Conservation (phyloP, 2,797 vertebrate genomes). For the Iguana delicatissima region DNA sequence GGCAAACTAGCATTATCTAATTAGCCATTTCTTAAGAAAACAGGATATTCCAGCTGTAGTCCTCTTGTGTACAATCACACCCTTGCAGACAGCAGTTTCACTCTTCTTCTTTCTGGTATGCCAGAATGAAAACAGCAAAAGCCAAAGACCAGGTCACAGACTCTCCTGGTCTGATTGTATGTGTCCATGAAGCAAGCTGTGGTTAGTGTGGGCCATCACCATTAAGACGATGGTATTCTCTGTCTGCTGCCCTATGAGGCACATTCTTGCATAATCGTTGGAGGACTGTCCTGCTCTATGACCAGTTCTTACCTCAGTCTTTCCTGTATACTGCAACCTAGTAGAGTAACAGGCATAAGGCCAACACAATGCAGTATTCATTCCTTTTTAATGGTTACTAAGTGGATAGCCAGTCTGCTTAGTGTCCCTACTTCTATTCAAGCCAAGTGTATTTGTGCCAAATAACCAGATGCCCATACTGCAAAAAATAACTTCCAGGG, state of each 20-base stretch:
- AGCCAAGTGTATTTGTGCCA: conserved; percentile 40
- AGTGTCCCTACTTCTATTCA: conserved; percentile 38
- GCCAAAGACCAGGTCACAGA: background rate
- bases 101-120: background rate
- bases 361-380: conserved; percentile 42
- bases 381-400: conserved; percentile 45
- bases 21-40: background rate
- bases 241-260: background rate
- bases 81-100: background rate
- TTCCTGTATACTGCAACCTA: background rate
- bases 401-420: conserved; percentile 48
- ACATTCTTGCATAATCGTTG: background rate
- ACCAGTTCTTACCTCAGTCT: background rate
- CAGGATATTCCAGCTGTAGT: background rate
- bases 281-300: background rate
- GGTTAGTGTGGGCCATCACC: background rate
- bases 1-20: background rate
- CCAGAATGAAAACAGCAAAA: conserved; percentile 4
- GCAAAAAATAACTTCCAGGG: conserved; percentile 40
- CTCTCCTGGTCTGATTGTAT: background rate
- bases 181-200: background rate
- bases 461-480: conserved; percentile 46
- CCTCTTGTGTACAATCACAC: background rate
- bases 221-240: background rate
- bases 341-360: conserved; percentile 22